Base-by-base conservation (phyloP, 2,888 invertebrate genomes). In the Trichogramma dendrolimi region DNA sequence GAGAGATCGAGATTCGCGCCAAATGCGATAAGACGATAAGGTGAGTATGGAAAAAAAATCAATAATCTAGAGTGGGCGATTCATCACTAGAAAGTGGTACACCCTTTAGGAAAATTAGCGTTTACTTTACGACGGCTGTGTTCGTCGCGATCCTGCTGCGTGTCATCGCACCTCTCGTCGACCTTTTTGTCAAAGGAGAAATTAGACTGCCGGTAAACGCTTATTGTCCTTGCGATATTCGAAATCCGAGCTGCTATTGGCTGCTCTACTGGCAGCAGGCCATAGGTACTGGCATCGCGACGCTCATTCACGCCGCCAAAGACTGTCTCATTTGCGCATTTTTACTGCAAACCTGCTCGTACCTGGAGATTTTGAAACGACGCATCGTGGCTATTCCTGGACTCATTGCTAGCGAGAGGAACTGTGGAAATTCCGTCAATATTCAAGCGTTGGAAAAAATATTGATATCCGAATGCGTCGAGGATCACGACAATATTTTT, bases 321-420 rank as follows among this genome's bases (percentile, higher is more conserved):
- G 75, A 75, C 50, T 73, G 73, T 1, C 58, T 76, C 6, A 70
- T 75, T 4, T 66, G 71, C 1, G 71, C 70, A 1, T 50, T 73
- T 5, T 60, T 72, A 62, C 64, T 72, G 2, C 71, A 72, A 41
- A 67, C 67, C 5, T 71, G 73, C 44, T 66, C 71, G 4, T 73
- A 75, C 41, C 66, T 76, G 14, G 72, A 74, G n/a, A 71, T 75
- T 27, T 64, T 75, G 2, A 71, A 70, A 53, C 56, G 68, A 55
- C 69, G 27, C 38, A 27, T 66, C 61, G 5, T 51, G 3, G 55
- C 48, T 8, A 6, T 50, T 1, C 50, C 54, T 27, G 27, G 27
- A 27, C 1, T 27, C 27, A 27, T 27, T 27, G 27, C 27, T 27
- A 27, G 27, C 27, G 27, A 27, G 27, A 27, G 27, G 27, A 27